phyloP scores from a whole-genome alignment of 2,797 vertebrate genomes.

The Echeneis naucrates region DNA sequence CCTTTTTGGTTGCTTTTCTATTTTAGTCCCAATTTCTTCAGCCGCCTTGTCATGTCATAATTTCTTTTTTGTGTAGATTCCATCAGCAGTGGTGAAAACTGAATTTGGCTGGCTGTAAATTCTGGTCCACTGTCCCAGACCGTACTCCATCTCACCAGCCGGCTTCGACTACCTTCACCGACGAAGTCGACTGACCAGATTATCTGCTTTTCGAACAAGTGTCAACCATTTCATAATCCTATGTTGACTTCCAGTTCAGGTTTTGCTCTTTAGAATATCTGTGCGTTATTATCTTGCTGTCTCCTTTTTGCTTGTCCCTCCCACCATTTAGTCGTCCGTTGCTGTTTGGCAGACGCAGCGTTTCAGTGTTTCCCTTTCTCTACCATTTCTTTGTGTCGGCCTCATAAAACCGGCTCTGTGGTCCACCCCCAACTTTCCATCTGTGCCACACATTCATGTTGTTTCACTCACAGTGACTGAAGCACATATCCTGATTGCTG shows the following conservation, averaged over 20 bases:
- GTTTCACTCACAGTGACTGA: slow-evolving; percentile 60
- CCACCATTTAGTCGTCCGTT: slow-evolving; percentile 46
- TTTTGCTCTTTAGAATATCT: not conserved
- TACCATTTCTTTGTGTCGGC: slow-evolving; percentile 58
- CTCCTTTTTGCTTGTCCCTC: slow-evolving; percentile 43
- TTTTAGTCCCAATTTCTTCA: too few species aligned
- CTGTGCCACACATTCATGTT: slow-evolving; percentile 71
- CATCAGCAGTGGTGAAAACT: not conserved
- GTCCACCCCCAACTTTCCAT: slow-evolving; percentile 71
- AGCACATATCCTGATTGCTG: slow-evolving; percentile 70
- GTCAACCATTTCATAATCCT: slow-evolving; percentile 1
- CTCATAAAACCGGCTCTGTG: slow-evolving; percentile 58
- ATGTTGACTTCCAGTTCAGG: not conserved
- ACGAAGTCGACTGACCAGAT: not conserved
- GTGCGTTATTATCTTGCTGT: slow-evolving; percentile 11
- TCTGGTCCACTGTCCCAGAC: too few species aligned
- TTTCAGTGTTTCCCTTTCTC: slow-evolving; percentile 55
- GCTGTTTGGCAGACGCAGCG: slow-evolving; percentile 51
- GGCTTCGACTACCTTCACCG: too few species aligned
- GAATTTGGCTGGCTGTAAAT: too few species aligned
- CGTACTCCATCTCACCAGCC: too few species aligned
- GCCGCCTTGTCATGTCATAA: too few species aligned
- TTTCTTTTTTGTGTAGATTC: not conserved
- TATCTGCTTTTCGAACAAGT: not conserved
- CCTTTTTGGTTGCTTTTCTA: too few species aligned